A percentile compares a stretch with the other conserved stretches of the same genome.
Conservation (phyloP, 2,797 vertebrate species). For the Acestrorhynchus altus region DNA sequence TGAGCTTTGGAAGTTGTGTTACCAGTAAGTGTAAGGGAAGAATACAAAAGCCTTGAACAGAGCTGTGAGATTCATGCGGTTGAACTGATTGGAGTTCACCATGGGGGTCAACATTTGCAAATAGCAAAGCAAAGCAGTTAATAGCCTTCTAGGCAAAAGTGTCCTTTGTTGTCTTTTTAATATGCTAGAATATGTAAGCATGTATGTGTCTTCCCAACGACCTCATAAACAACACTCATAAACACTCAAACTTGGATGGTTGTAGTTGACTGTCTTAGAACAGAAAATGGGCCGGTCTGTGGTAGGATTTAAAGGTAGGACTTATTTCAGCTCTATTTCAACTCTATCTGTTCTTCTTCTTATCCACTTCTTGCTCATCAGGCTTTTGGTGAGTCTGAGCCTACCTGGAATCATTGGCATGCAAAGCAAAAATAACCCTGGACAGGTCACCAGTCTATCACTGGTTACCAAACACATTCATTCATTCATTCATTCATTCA, state of each 20-base stretch:
- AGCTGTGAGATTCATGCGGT: neutral
- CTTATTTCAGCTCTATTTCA: too few relatives aligned
- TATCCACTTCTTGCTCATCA: too few relatives aligned
- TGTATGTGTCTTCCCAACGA: neutral
- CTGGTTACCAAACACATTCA: too few relatives aligned
- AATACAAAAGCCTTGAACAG: neutral
- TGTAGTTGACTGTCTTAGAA: neutral
- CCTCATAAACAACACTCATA: neutral
- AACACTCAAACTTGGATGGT: neutral
- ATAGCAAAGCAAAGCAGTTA: neutral
- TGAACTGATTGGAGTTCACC: neutral
- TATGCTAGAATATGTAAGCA: slow-evolving; percentile 7
- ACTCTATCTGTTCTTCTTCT: too few relatives aligned
- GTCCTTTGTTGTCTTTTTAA: neutral
- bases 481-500: too few relatives aligned
- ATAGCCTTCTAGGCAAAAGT: neutral
- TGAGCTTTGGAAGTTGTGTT: neutral
- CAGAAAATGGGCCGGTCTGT: neutral
- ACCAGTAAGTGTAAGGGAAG: neutral
- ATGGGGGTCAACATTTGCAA: neutral
- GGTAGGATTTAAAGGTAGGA: too few relatives aligned
- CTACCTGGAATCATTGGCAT: too few relatives aligned
- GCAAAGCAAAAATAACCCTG: too few relatives aligned
- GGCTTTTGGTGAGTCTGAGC: too few relatives aligned
- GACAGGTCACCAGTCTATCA: too few relatives aligned